A percentile compares a stretch with the other conserved stretches of the same genome.
These are phyloP conservation scores for Hoplodrina blanda DNA, from an alignment of 2,888 invertebrate species.

Conservation along the genomic window DNA sequence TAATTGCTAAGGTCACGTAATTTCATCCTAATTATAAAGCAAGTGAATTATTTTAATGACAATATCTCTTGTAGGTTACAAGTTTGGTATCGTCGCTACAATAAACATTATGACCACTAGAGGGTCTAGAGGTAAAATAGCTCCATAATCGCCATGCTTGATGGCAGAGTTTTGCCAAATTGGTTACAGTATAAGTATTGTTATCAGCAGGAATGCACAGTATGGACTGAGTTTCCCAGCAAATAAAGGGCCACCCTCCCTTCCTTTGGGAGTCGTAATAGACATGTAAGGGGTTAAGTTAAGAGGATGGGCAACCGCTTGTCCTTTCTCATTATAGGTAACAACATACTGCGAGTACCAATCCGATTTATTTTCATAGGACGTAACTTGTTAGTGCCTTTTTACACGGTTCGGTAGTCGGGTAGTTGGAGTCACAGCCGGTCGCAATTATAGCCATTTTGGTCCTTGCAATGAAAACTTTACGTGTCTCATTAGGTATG, in stretches of 20 bases:
- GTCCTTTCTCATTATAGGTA: conserved; percentile 33
- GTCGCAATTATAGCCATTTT: background rate
- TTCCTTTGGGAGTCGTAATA: conserved; percentile 27
- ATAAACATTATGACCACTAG: background rate
- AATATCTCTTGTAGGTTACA: background rate
- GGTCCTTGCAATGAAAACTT: background rate
- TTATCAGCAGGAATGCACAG: conserved; percentile 10
- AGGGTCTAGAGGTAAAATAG: conserved; percentile 5
- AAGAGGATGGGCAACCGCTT: conserved; percentile 27
- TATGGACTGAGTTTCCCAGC: conserved; percentile 3
- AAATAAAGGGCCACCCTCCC: conserved; percentile 18
- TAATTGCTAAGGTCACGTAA: conserved; percentile 44
- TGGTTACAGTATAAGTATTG: conserved; percentile 9
- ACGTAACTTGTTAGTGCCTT: conserved; percentile 8
- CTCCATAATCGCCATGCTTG: conserved; percentile 6
- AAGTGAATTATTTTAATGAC: conserved; percentile 15
- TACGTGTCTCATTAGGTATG: background rate
- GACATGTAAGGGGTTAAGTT: conserved; percentile 35
- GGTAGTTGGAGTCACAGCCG: background rate
- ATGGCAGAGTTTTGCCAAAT: conserved; percentile 4
- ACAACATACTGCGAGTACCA: conserved; percentile 11
- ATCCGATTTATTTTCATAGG: conserved; percentile 16
- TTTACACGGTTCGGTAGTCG: background rate
- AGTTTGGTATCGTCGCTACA: background rate
- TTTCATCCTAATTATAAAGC: conserved; percentile 20